Evolutionary conservation across 2,113 vertebrate genomes (phyloP), one percentile per base, ranked within the genome.

Genomic region (Pterocles gutturalis): DNA sequence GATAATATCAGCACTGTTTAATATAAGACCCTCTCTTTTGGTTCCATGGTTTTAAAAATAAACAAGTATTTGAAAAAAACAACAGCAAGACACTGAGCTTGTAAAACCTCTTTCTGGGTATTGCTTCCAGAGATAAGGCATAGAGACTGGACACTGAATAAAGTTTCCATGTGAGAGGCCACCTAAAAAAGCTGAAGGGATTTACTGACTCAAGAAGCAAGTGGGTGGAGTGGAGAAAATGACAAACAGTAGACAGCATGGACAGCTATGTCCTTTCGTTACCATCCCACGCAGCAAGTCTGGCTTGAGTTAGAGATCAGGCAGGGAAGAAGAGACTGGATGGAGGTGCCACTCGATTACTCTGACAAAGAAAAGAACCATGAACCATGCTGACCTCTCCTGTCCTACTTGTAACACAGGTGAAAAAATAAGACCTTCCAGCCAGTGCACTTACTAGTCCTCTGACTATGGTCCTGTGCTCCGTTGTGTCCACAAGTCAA

Each of bases 1-100:
- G 94, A 96, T 94, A 87, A n/a, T n/a, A 97, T 96, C 84, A 94
- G 70, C 51, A 46, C 71, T 88, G 75, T 86, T 96, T 94, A 96
- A 93, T 83, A 70, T 34, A 89, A 13, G 7, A 73, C 54, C 69
- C 87, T 75, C 77, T 91, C 75, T 55, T 91, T 70, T 81, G 67
- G 90, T 83, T 57, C 31, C 62, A 41, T 21, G 28, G 54, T 60
- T 95, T 94, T 77, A 83, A 96, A 97, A 95, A 95, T 91, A 96
- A 92, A 71, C 85, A 94, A 90, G 62, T 55, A 78, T 92, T 96
- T 96, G 65, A 97, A 90, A 62, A 94, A 94, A 95, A 71, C n/a
- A 94, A 88, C 85, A 13, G 38, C 83, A 91, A 93, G 84, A 86
- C 67, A 77, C 49, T 31, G 46, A 90, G 91, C 93, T 94, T 95